Conservation (phyloP, 2,113 vertebrate genomes). For the Athene noctua region DNA sequence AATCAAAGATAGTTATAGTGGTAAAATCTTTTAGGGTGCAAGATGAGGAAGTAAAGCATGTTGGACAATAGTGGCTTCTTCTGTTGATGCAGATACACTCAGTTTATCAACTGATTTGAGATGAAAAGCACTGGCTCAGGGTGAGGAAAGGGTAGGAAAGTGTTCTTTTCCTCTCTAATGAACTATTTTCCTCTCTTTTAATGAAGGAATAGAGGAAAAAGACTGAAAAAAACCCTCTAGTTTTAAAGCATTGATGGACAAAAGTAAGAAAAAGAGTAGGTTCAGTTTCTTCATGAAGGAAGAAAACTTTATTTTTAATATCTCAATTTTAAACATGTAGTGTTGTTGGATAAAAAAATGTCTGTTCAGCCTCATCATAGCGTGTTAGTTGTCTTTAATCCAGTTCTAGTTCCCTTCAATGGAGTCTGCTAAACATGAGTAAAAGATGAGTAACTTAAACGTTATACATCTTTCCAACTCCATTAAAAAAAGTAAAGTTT, state of each 20-base stretch:
- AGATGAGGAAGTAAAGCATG: not conserved
- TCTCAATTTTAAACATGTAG: not conserved
- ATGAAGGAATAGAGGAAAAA: not conserved
- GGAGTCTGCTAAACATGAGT: not conserved
- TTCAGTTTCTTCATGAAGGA: not conserved
- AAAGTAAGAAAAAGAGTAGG: not conserved
- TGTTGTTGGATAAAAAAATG: not conserved
- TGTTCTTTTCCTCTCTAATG: not conserved
- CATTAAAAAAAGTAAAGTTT: not conserved
- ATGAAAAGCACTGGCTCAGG: not conserved
- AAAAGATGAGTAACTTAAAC: not conserved
- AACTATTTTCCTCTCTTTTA: not conserved
- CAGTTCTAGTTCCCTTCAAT: not conserved
- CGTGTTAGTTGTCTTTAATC: not conserved
- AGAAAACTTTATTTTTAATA: not conserved
- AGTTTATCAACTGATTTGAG: not conserved
- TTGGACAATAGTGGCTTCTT: not conserved
- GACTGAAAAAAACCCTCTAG: not conserved
- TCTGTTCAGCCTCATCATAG: not conserved
- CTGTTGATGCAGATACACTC: not conserved
- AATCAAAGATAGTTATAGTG: not conserved
- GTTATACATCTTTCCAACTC: not conserved
- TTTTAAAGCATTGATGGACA: not conserved
- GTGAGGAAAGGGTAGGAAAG: not conserved
- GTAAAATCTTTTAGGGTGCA: not conserved